phyloP scores from a whole-genome alignment of 1,140 invertebrate genomes.

The Bombus breviceps region DNA sequence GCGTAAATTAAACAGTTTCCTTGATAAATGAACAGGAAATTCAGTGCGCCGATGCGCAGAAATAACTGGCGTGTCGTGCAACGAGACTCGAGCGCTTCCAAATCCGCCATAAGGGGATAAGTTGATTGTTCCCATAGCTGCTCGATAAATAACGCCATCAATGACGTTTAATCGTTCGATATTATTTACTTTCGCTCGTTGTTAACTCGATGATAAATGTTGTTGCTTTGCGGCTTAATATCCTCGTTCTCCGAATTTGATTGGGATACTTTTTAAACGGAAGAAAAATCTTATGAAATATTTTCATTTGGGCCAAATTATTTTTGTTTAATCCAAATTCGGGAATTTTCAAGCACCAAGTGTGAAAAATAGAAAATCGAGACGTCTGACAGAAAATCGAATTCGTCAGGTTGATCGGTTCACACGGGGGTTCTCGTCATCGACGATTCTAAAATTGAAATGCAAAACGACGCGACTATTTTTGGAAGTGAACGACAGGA shows the following conservation, averaged over 20 bases:
- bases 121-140: slow-evolving; percentile 11
- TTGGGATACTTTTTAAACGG: no score
- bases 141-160: neutral
- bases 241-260: no score
- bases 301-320: neutral
- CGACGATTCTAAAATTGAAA: neutral
- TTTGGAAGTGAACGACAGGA: neutral
- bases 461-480: neutral
- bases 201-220: neutral
- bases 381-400: neutral
- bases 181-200: neutral
- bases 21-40: slow-evolving; percentile 26
- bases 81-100: neutral
- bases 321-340: neutral
- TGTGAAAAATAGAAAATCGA: neutral
- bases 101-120: neutral
- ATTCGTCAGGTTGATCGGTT: neutral
- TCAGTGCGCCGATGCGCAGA: neutral
- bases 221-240: no score
- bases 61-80: slow-evolving; percentile 7
- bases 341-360: neutral
- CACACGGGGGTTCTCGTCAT: neutral
- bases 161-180: neutral
- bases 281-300: no score
- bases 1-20: slow-evolving; percentile 32